Base-by-base conservation (phyloP, 2,113 vertebrate species). In the Ochotona curzoniae region DNA sequence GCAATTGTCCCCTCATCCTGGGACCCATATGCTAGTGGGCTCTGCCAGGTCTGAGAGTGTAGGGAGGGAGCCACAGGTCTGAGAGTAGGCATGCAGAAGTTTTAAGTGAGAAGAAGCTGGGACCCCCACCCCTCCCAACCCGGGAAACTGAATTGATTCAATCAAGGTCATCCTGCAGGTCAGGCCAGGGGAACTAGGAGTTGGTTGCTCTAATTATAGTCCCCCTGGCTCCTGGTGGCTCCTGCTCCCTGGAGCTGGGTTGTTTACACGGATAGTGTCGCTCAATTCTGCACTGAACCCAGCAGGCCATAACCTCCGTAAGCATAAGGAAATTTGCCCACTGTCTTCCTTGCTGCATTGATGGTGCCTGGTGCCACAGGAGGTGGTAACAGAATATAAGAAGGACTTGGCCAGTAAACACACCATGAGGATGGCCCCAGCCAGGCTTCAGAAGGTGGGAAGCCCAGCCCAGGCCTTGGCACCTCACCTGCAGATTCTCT, bases 251-350 rank as follows among this genome's bases (percentile, higher is more conserved):
- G 54, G 71, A 67, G 54, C 81, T 83, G 82, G 88, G 70, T 47
- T 80, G 20, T 90, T 86, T 89, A 76, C 78, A 87, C 49, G 47
- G 70, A 63, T 54, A 83, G 86, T 91, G 80, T 79, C 91, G 57
- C 30, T 32, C 35, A 67, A n/a, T 83, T 89, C 95, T 97, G 96
- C 94, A 95, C 96, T 97, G 95, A 92, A 80, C 86, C 86, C 54
- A 76, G 63, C 61, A 92, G 89, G 95, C 96, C 92, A 83, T 92
- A 93, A 70, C 75, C 49, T 54, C 66, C 51, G 75, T 49, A 69
- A 3, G 32, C 74, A 61, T 86, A n/a, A 28, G 79, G 83, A 82
- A 86, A n/a, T 44, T 35, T 83, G 88, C 75, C 76, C 82, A 3
- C 12, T 57, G 84, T 75, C 89, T 73, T 83, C 74, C 57, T 30